phyloP scores from a whole-genome alignment of 2,113 vertebrate species.

The Coracopsis vasa region DNA sequence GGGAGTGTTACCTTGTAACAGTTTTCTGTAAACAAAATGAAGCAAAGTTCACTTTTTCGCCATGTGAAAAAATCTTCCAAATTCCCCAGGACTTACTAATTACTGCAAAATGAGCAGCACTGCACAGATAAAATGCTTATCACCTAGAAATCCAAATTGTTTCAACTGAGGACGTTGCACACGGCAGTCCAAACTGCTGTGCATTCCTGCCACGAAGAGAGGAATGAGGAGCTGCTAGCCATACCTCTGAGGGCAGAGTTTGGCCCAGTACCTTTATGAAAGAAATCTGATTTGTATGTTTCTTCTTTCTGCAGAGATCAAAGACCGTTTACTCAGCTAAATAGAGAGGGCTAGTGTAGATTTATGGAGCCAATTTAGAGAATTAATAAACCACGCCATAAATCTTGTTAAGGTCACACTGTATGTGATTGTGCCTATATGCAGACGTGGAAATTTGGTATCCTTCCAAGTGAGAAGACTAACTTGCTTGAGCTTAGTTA shows the following conservation, averaged over 20 bases:
- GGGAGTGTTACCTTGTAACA: not conserved
- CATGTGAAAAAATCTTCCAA: not conserved
- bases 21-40: not conserved
- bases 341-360: conserved; percentile 44
- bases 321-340: conserved; percentile 53
- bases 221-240: not conserved
- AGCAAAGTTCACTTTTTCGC: not conserved
- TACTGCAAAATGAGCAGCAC: not conserved
- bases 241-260: not conserved
- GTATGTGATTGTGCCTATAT: conserved; percentile 58
- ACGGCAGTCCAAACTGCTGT: not conserved
- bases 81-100: not conserved
- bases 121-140: not conserved
- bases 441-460: conserved; percentile 68
- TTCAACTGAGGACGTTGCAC: not conserved
- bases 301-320: conserved; percentile 64
- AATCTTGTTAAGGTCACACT: conserved; percentile 70
- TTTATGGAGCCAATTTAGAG: conserved; percentile 74
- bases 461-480: conserved; percentile 64
- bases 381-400: conserved; percentile 71
- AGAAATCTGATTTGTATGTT: conserved; percentile 66
- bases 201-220: not conserved
- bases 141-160: not conserved
- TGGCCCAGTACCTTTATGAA: conserved; percentile 44
- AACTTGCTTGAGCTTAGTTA: conserved; percentile 61